phyloP scores from a whole-genome alignment of 2,888 invertebrate species.

The Chromoteleia sp. region DNA sequence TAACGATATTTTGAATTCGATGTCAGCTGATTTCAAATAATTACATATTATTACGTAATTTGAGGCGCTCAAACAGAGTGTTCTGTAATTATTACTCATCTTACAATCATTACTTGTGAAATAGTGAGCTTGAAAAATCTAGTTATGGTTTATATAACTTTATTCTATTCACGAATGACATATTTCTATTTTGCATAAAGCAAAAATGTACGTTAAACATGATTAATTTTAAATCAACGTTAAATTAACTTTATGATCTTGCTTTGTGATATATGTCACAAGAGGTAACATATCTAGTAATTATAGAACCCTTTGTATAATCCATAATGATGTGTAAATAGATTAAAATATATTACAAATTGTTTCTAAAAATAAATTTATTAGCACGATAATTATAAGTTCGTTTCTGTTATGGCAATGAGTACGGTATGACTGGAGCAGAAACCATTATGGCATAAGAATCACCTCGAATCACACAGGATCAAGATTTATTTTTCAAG shows the following conservation, averaged over 20 bases:
- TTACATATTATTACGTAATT: constrained; percentile 19
- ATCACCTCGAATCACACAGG: constrained; percentile 37
- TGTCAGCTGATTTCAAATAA: constrained; percentile 12
- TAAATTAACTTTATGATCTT: not conserved
- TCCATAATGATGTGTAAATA: constrained; percentile 41
- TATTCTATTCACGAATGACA: not conserved
- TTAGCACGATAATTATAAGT: constrained; percentile 17
- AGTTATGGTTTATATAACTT: constrained; percentile 28
- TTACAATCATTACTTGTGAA: constrained; percentile 18
- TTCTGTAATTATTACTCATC: constrained; percentile 48
- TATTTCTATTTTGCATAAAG: not conserved
- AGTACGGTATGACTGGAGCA: constrained; percentile 13
- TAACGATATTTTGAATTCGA: not conserved
- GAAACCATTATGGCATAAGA: constrained; percentile 13
- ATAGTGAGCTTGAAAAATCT: constrained; percentile 6
- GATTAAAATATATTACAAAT: constrained; percentile 15
- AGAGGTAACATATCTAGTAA: constrained; percentile 42
- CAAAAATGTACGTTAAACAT: not conserved
- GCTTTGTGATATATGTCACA: constrained; percentile 11
- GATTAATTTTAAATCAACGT: not conserved
- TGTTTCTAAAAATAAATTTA: constrained; percentile 24
- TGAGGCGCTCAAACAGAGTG: constrained; percentile 16
- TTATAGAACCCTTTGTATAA: constrained; percentile 37
- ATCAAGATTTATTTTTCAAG: constrained; percentile 47
- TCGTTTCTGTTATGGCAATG: constrained; percentile 25